A percentile compares a stretch with the other conserved stretches of the same genome.
phyloP scores from a whole-genome alignment of 2,888 invertebrate species.

The Uropetala carovei region DNA sequence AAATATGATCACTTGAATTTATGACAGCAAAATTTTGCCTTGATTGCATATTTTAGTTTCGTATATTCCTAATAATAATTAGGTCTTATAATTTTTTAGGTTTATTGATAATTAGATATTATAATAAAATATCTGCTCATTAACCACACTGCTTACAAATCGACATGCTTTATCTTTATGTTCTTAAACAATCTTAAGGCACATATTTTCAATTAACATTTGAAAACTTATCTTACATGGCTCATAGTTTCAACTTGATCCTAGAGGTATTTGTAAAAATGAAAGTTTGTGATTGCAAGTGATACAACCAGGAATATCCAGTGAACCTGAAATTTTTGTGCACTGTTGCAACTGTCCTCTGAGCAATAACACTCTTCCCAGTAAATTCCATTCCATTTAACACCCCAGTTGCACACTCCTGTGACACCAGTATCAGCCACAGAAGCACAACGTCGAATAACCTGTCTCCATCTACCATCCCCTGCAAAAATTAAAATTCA shows the following conservation, averaged over 20 bases:
- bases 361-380: conserved; percentile 99
- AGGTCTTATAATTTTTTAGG: too few relatives aligned
- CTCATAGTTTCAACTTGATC: neutral
- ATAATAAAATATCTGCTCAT: neutral
- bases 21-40: too few relatives aligned
- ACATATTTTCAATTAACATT: neutral
- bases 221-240: too few relatives aligned
- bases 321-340: conserved; percentile 60
- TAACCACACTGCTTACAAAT: neutral
- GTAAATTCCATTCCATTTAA: conserved; percentile 95
- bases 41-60: too few relatives aligned
- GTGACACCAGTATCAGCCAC: conserved; percentile 94
- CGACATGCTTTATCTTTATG: neutral
- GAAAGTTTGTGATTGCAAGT: neutral
- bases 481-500: conserved; percentile 78
- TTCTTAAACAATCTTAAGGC: neutral
- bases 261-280: neutral
- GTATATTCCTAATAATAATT: too few relatives aligned
- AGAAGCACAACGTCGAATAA: conserved; percentile 91
- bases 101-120: too few relatives aligned
- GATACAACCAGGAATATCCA: neutral
- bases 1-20: too few relatives aligned
- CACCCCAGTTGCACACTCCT: conserved; percentile 97
- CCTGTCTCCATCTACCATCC: conserved; percentile 96
- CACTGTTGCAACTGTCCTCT: conserved; percentile 89